phyloP scores from a whole-genome alignment of 2,888 invertebrate species.

The Nymphalis polychloros region DNA sequence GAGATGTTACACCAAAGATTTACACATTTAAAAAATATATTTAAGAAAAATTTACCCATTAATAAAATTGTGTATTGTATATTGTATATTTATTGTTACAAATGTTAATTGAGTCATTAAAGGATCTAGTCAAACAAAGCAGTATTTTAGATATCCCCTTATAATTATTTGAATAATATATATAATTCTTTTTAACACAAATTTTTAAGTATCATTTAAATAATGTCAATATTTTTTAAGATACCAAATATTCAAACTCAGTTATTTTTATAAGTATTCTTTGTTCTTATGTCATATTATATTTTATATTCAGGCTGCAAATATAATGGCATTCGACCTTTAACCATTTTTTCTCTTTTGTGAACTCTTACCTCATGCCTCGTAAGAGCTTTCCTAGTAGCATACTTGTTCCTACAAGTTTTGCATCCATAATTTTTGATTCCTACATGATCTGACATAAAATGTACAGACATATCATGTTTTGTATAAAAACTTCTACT shows the following conservation, averaged over 20 bases:
- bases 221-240: not conserved
- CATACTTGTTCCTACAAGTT: conserved; percentile 61
- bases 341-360: conserved; percentile 60
- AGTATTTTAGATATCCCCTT: conserved; percentile 2
- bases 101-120: conserved; percentile 23
- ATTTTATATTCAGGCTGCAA: conserved; percentile 49
- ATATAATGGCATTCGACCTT: conserved; percentile 61
- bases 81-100: conserved; percentile 22
- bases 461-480: conserved; percentile 57
- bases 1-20: conserved; percentile 43
- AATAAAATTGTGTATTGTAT: conserved; percentile 16
- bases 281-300: not conserved
- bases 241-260: not conserved
- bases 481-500: conserved; percentile 57
- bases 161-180: not conserved
- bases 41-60: conserved; percentile 17
- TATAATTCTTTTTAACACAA: not conserved
- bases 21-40: conserved; percentile 37
- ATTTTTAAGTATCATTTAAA: not conserved
- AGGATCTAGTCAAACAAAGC: not conserved
- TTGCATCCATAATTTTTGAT: conserved; percentile 57
- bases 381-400: conserved; percentile 60
- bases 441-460: conserved; percentile 54
- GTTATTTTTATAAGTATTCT: not conserved
- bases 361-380: conserved; percentile 63